Percentiles rank a stretch among this genome's conserved stretches.
phyloP scores from a whole-genome alignment of 2,888 invertebrate species.

The Phragmatobia fuliginosa region DNA sequence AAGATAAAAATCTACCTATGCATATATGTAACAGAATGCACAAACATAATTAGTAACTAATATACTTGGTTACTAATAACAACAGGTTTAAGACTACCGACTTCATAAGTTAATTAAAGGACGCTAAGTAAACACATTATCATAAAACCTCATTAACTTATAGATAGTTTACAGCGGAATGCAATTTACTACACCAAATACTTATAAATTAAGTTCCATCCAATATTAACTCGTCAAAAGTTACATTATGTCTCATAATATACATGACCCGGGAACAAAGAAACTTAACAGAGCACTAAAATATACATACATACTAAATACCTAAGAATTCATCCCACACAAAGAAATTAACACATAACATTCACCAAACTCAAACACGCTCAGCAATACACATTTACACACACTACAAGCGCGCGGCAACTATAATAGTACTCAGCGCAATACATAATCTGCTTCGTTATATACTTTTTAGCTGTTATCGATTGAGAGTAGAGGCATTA shows the following conservation, averaged over 20 bases:
- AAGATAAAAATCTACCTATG: conserved; percentile 1
- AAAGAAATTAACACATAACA: conserved; percentile 29
- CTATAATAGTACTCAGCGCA: conserved; percentile 49
- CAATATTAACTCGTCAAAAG: conserved; percentile 19
- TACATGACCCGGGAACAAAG: conserved; percentile 34
- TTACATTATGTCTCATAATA: conserved; percentile 27
- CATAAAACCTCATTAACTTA: conserved; percentile 24
- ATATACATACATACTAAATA: conserved; percentile 17
- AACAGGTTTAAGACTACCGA: neutral
- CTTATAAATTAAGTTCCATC: conserved; percentile 2
- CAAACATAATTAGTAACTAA: neutral
- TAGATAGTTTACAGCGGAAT: conserved; percentile 17
- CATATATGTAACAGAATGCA: neutral
- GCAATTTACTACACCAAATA: conserved; percentile 22
- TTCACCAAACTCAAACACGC: conserved; percentile 33
- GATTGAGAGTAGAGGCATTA: conserved; percentile 58
- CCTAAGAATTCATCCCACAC: conserved; percentile 27
- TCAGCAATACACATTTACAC: conserved; percentile 23
- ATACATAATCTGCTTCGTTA: conserved; percentile 53
- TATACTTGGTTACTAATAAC: neutral
- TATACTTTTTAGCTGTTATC: conserved; percentile 55
- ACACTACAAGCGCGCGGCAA: conserved; percentile 47
- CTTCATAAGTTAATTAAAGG: conserved; percentile 4
- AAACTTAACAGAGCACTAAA: conserved; percentile 19
- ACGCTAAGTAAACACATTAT: conserved; percentile 5